phyloP scores from a whole-genome alignment of 2,113 vertebrate genomes.

The Podilymbus podiceps region DNA sequence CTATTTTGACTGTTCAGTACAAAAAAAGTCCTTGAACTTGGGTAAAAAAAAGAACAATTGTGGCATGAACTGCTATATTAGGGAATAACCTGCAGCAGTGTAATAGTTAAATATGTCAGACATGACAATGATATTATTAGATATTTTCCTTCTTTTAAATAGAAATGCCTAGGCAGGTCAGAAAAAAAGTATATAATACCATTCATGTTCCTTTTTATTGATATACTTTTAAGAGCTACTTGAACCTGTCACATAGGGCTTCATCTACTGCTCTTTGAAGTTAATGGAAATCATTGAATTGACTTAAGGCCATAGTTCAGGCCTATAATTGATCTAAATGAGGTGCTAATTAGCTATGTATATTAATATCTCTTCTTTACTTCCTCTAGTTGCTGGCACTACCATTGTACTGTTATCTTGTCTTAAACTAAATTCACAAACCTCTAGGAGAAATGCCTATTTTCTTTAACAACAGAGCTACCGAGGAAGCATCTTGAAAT shows the following conservation, averaged over 20 bases:
- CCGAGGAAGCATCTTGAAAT: neutral
- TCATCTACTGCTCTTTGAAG: neutral
- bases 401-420: neutral
- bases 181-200: neutral
- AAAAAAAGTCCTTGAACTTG: neutral
- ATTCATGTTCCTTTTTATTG: neutral
- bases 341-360: neutral
- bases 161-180: neutral
- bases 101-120: neutral
- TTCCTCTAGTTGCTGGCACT: neutral
- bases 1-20: neutral
- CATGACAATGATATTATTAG: neutral
- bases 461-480: neutral
- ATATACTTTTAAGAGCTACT: neutral
- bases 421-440: neutral
- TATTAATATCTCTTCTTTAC: neutral
- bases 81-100: neutral
- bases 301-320: neutral
- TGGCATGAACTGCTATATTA: neutral
- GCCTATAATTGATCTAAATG: conserved; percentile 5
- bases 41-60: neutral
- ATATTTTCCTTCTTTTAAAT: neutral
- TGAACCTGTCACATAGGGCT: neutral
- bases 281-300: neutral
- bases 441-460: neutral